These are phyloP conservation scores for Pseudomugil tenellus DNA, from an alignment of 2,797 vertebrate species.

Conservation along the genomic window DNA sequence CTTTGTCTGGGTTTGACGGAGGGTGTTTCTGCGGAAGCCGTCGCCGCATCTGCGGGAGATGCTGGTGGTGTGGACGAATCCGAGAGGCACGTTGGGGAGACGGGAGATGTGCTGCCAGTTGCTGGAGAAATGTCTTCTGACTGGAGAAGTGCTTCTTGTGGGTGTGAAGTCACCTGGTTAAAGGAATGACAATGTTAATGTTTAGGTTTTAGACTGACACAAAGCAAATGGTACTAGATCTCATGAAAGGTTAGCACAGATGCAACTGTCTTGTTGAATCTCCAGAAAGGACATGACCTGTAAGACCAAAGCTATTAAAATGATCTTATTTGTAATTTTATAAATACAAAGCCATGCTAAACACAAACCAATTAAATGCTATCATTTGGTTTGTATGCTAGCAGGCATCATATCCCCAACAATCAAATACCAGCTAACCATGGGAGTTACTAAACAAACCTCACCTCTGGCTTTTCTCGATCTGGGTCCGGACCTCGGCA, in stretches of 20 bases:
- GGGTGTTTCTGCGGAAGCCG: constrained; percentile 61
- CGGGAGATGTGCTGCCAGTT: constrained; percentile 76
- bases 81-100: constrained; percentile 40
- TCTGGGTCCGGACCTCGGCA: constrained; percentile 73
- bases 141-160: constrained; percentile 48
- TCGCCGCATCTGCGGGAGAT: constrained; percentile 43
- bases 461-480: constrained; percentile 83
- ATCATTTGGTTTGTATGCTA: constrained; percentile 18
- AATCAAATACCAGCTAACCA: constrained; percentile 48
- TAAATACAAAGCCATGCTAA: constrained; percentile 45
- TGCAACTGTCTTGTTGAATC: neutral
- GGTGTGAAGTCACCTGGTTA: constrained; percentile 60
- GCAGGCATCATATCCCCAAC: constrained; percentile 13
- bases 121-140: constrained; percentile 73
- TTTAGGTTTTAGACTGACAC: neutral
- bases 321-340: neutral
- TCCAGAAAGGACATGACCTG: neutral
- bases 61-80: constrained; percentile 52
- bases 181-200: neutral
- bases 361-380: constrained; percentile 58
- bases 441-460: constrained; percentile 44
- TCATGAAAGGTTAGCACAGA: neutral
- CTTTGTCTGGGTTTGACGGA: constrained; percentile 81
- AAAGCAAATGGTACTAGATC: neutral
- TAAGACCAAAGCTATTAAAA: too few relatives aligned